These are phyloP conservation scores for Donacobius atricapilla DNA, from an alignment of 2,113 vertebrate species.

Conservation along the genomic window DNA sequence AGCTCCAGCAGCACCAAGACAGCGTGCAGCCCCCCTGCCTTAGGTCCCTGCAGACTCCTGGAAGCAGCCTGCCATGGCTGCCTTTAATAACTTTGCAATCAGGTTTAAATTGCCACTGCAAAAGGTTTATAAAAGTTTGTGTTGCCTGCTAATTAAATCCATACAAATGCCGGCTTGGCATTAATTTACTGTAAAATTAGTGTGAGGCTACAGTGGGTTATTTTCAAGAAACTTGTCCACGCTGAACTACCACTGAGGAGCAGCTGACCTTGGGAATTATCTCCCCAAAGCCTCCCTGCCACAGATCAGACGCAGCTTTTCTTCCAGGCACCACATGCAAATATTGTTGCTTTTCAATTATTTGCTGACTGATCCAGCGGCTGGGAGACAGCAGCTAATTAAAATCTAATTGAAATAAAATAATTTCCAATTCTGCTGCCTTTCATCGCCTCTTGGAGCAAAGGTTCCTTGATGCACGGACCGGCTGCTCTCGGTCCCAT, in stretches of 20 bases:
- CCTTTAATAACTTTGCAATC: constrained; percentile 58
- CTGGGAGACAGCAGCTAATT: constrained; percentile 73
- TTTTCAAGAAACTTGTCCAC: constrained; percentile 11
- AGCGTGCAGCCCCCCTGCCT: background rate
- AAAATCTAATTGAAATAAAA: constrained; percentile 79
- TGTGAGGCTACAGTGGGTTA: constrained; percentile 13
- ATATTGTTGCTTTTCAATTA: constrained; percentile 74
- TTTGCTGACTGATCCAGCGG: constrained; percentile 54
- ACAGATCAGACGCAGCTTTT: constrained; percentile 50
- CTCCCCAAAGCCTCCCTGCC: constrained; percentile 42
- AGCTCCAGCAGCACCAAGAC: background rate
- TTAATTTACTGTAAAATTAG: constrained; percentile 67
- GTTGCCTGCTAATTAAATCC: constrained; percentile 70
- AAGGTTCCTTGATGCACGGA: background rate
- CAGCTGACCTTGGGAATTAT: constrained; percentile 58
- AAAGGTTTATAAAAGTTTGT: constrained; percentile 68
- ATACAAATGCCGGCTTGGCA: constrained; percentile 41
- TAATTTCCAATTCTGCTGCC: constrained; percentile 54
- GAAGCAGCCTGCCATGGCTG: constrained; percentile 37
- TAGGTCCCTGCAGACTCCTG: constrained; percentile 5
- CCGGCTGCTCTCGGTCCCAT: background rate
- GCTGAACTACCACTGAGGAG: constrained; percentile 15
- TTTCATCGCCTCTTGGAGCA: constrained; percentile 13
- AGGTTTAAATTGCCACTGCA: constrained; percentile 48
- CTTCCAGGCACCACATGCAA: constrained; percentile 65